Base-by-base conservation (phyloP, 23 tunicate genomes). In the Diplosoma virens region DNA sequence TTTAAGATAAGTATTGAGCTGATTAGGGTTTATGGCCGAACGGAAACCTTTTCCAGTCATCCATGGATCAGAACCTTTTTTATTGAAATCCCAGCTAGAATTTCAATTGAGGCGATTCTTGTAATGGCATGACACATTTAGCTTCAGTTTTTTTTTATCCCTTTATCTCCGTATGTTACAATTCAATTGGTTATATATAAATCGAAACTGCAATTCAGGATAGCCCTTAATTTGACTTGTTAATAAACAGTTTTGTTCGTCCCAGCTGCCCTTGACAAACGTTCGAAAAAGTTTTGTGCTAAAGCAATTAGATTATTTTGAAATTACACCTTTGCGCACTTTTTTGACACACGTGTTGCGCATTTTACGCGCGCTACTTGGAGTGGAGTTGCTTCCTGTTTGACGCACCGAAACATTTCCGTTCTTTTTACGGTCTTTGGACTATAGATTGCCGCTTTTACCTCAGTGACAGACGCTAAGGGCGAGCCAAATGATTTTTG, bases 361-460 rank as follows among this genome's bases (percentile, higher is more conserved):
- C 52, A 30, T 54, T 65, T 45, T 58, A 47, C 70, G 53, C 77
- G 77, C 77, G 64, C 26, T 45, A 25, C 77, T 69, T 53, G 77
- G 77, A 68, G 69, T 53, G 77, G 77, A 68, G 69, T 21, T 63
- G 34, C 85, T 80, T 80, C 85, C 85, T 80, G 85, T 67, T 68
- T 77, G 77, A 56, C 74, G 77, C 56, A 80, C 68, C 85, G 77
- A 80, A 68, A 47, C 85, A 32, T 80, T 80, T 80, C 85, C 85
- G 85, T 53, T 77, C 37, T 68, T 54, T 55, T 67, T n/a, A 34
- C 77, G 64, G 21, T 33, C 3, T 31, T 32, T 56, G 17, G 32
- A 22, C 6, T 22, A 22, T 4, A 25, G 63, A 55, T 55, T 55
- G n/a, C n/a, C n/a, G n/a, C n/a, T n/a, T n/a, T n/a, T n/a, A n/a